Evolutionary conservation across 1,140 invertebrate species (phyloP), one percentile per base, ranked within the genome.

Genomic region (Cydia amplana): DNA sequence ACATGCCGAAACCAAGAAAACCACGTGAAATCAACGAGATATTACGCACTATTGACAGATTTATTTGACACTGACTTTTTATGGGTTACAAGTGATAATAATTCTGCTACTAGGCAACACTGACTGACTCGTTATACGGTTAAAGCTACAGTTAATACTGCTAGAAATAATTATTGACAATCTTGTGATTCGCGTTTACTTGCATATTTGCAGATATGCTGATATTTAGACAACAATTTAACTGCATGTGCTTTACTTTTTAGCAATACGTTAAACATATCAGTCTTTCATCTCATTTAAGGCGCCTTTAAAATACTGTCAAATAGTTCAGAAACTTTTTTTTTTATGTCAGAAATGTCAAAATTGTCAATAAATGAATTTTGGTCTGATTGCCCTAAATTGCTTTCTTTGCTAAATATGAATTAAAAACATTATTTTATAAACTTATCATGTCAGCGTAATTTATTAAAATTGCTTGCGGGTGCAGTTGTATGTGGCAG

Each of bases 11-110:
- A 84, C 73, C 12, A 51, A 20, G 70, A 76, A 86, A 90, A 91
- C 85, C 90, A 92, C 90, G 90, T 92, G 90, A 92, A 91, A 78
- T 79, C 77, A 76, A 82, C 72, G 70, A 74, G 18, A 49, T 25
- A 65, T 43, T 74, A 72, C 67, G 51, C 70, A 73, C 49, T 70
- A 70, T 74, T 78, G 80, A 78, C 80, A 76, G 55, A 40, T 70
- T 74, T 14, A n/a, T 3, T 18, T 40, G 65, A 73, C 72, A 73
- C 7, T 73, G 40, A 73, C 72, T 28, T n/a, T 55, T 6, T 23
- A 20, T 18, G 55, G 18, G 40, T 73, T 72, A 18, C 32, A 36
- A 40, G n/a, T 36, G 16, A 40, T 18, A 70, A 36, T 16, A 36
- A 40, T 36, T 43, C 12, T 70, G 36, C 2, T 18, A 32, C 9